Percentiles rank a stretch among this genome's conserved stretches.
Conservation (phyloP, 1,140 invertebrate genomes). For the Charaxes varanes region DNA sequence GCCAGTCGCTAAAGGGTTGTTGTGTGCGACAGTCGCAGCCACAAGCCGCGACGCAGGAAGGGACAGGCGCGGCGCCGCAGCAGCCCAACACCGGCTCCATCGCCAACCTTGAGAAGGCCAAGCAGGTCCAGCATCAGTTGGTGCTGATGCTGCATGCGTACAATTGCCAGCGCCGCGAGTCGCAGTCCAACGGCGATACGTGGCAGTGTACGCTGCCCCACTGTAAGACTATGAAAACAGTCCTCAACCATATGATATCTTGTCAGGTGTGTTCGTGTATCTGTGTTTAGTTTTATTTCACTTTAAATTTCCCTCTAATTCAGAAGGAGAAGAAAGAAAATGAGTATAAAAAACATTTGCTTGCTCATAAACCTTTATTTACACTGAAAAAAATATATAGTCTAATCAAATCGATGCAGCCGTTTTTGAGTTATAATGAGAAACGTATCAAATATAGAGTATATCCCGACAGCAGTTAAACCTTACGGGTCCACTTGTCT, state of each 20-base stretch:
- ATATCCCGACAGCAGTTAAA: too few relatives aligned
- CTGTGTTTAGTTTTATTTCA: too few relatives aligned
- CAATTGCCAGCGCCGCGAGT: slow-evolving; percentile 96
- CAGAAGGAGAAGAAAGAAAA: too few relatives aligned
- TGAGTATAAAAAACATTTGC: too few relatives aligned
- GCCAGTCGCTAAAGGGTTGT: background rate
- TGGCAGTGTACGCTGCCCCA: slow-evolving; percentile 94
- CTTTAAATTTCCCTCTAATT: too few relatives aligned
- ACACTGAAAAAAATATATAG: too few relatives aligned
- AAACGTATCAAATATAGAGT: too few relatives aligned
- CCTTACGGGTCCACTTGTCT: too few relatives aligned
- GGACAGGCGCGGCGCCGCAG: slow-evolving; percentile 52
- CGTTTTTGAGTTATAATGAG: too few relatives aligned
- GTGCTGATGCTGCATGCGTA: slow-evolving; percentile 98
- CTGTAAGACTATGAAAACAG: slow-evolving; percentile 99
- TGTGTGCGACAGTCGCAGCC: slow-evolving; percentile 75
- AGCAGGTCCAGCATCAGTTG: slow-evolving; percentile 98
- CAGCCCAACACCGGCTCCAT: slow-evolving; percentile 73
- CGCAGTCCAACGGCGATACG: slow-evolving; percentile 83
- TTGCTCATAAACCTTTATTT: too few relatives aligned
- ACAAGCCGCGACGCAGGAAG: slow-evolving; percentile 80
- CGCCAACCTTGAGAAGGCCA: slow-evolving; percentile 96
- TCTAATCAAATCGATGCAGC: too few relatives aligned
- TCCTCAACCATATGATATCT: slow-evolving; percentile 98
- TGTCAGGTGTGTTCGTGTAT: slow-evolving; percentile 79